Evolutionary conservation across 2,797 vertebrate species (phyloP), one percentile per base, ranked within the genome.

Genomic region (Gouania willdenowi): DNA sequence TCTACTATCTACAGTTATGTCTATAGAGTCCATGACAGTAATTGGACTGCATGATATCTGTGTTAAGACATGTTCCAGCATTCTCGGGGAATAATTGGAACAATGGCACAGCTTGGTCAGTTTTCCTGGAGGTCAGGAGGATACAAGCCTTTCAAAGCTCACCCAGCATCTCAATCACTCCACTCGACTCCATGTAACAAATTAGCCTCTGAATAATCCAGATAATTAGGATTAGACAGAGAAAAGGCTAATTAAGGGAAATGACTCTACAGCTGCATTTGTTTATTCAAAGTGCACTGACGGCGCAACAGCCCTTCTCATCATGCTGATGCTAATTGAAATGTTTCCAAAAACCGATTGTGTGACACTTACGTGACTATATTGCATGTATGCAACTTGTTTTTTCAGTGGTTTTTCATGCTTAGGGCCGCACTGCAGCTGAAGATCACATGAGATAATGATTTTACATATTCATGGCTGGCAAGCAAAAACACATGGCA

Each of bases 181-280:
- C 60, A 51, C 62, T 52, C 59, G 41, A 43, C 47, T 42, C 58
- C 45, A 21, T 40, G 68, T 41, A 61, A 49, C 66, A 67, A 71
- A 78, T 79, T 71, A 81, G 64, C 42, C 55, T 61, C 36, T 75
- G 61, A 76, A 77, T 82, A 82, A 83, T 77, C 68, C 57, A 59
- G 66, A 66, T 81, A 83, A 84, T 83, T 77, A 81, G 75, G 67
- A 70, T 75, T 48, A 78, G 68, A 77, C 59, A 76, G 74, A 76
- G 78, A 79, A 79, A 68, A 74, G 35, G 18, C 60, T 82, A 81
- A 86, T 84, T 79, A 80, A 77, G 68, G 81, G 66, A 70, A 77
- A 79, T 72, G 24, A 71, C 71, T 70, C 40, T 67, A 43, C 60
- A 75, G 67, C 64, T 78, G 68, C 62, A 77, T 75, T 76, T 84